These are phyloP conservation scores for Cyprinus carpio DNA, from an alignment of 2,113 vertebrate species.

Conservation along the genomic window DNA sequence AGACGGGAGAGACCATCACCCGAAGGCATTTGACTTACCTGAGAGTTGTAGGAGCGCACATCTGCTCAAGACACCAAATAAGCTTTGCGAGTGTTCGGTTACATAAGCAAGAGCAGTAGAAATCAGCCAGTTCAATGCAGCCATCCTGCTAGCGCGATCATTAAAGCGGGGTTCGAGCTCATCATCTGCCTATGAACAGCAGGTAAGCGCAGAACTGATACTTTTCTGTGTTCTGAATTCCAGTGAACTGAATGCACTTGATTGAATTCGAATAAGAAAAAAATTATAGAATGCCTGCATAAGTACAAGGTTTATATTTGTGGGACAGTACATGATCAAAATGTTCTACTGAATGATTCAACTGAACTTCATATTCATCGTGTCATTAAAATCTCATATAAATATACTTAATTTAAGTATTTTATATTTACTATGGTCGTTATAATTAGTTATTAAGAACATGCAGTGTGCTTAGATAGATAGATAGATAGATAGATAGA, in stretches of 20 bases:
- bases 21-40: slow-evolving; percentile 25
- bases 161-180: slow-evolving; percentile 3
- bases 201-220: not conserved
- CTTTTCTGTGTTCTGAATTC: not conserved
- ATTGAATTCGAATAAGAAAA: not conserved
- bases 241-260: not conserved
- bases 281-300: not conserved
- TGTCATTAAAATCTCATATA: not conserved
- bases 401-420: not conserved
- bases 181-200: not conserved
- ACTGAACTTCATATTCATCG: not conserved
- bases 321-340: not conserved
- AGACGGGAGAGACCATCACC: slow-evolving; percentile 28
- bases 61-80: not conserved
- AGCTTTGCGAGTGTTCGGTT: not conserved
- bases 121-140: slow-evolving; percentile 20
- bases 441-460: not conserved
- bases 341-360: not conserved
- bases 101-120: slow-evolving; percentile 5
- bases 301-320: not conserved
- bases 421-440: not conserved
- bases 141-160: not conserved
- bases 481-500: too few relatives aligned
- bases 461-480: not conserved
- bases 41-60: not conserved